Conservation (phyloP, 2,113 vertebrate genomes). For the Nothoprocta pentlandii region DNA sequence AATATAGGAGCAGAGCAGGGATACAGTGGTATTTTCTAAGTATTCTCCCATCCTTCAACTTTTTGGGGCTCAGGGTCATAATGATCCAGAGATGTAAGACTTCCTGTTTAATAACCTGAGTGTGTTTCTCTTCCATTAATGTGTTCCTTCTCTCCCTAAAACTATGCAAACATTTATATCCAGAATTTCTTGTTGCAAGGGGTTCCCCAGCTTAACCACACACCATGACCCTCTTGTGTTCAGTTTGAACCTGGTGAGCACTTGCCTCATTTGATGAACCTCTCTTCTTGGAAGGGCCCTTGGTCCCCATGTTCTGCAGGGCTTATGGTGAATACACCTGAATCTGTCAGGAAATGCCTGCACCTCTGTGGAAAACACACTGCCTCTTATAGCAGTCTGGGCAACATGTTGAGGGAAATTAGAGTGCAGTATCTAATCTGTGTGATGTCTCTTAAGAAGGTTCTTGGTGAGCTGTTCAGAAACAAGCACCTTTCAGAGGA, state of each 20-base stretch:
- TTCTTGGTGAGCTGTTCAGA: not conserved
- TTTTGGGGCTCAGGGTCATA: not conserved
- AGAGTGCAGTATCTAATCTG: not conserved
- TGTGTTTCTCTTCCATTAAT: not conserved
- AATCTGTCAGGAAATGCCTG: not conserved
- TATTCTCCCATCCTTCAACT: not conserved
- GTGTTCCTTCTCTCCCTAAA: not conserved
- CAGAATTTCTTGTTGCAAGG: not conserved
- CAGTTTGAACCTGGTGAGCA: not conserved
- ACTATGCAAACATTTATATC: rapidly evolving
- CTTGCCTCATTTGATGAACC: not conserved
- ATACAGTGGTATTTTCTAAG: not conserved
- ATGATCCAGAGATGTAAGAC: not conserved
- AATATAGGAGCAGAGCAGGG: not conserved
- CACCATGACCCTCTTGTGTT: not conserved
- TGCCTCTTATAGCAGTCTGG: not conserved
- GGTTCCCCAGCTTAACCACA: not conserved
- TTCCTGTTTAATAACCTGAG: not conserved
- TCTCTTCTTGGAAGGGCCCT: not conserved
- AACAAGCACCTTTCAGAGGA: not conserved
- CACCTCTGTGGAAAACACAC: not conserved
- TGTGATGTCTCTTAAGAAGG: not conserved
- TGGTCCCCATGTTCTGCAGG: not conserved
- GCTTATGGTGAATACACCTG: not conserved
- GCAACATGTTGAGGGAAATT: not conserved